Evolutionary conservation across 2,888 invertebrate species (phyloP).

Genomic region (Ochlodes sylvanus): DNA sequence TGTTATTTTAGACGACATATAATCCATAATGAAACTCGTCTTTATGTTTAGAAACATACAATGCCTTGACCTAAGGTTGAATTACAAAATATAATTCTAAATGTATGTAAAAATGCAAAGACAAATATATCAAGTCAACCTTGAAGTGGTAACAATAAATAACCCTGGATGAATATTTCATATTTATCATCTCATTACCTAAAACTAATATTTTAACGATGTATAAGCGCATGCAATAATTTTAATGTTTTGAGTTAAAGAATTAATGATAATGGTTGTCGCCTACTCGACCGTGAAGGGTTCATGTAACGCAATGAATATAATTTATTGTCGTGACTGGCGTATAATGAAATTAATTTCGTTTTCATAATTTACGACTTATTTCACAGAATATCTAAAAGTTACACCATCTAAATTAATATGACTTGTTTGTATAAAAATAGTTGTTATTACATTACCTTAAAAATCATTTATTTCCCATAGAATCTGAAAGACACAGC

Average conservation of each 20-base stretch:
- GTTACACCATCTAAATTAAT: constrained; percentile 1
- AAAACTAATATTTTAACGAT: constrained; percentile 13
- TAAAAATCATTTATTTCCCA: not conserved
- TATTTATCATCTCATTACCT: constrained; percentile 14
- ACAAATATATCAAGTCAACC: constrained; percentile 20
- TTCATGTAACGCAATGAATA: not conserved
- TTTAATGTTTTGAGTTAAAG: not conserved
- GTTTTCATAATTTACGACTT: constrained; percentile 2
- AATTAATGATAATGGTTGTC: constrained; percentile 5
- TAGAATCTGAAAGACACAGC: constrained; percentile 27
- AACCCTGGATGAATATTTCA: not conserved
- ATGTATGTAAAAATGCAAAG: constrained; percentile 1
- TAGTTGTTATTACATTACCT: not conserved
- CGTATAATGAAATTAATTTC: constrained; percentile 1
- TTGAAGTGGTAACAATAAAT: constrained; percentile 12
- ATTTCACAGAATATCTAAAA: not conserved
- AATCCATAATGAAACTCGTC: not conserved
- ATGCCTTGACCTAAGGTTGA: constrained; percentile 23
- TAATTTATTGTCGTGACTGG: constrained; percentile 3
- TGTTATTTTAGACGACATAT: not conserved
- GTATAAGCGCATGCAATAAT: not conserved
- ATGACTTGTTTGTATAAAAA: not conserved
- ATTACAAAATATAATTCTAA: constrained; percentile 1
- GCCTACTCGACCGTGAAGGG: not conserved
- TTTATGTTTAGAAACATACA: not conserved